These are phyloP conservation scores for Lottia gigantea DNA, from an alignment of 2,888 invertebrate genomes.

Conservation along the genomic window DNA sequence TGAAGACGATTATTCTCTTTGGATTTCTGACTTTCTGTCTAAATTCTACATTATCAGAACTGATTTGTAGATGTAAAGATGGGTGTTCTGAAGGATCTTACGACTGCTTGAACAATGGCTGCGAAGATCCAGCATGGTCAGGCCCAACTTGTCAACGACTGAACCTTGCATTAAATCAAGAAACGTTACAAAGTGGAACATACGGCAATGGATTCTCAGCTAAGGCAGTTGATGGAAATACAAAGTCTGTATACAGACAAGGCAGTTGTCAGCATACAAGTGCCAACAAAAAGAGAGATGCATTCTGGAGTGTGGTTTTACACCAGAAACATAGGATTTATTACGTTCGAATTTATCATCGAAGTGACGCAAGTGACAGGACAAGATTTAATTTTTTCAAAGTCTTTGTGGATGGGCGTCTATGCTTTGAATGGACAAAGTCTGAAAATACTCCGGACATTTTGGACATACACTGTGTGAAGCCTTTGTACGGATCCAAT, in stretches of 20 bases:
- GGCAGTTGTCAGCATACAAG: neutral
- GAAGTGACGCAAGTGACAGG: neutral
- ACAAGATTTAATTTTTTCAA: slow-evolving; percentile 10
- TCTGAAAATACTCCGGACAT: neutral
- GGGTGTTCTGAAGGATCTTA: neutral
- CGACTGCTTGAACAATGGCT: neutral
- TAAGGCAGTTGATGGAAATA: neutral
- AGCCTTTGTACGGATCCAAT: neutral
- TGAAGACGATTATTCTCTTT: too few relatives aligned
- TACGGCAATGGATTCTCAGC: neutral
- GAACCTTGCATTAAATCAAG: neutral
- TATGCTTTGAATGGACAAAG: neutral
- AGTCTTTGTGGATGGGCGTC: slow-evolving; percentile 10
- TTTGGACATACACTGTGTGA: neutral
- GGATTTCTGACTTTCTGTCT: too few relatives aligned
- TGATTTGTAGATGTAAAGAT: neutral
- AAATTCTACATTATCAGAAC: too few relatives aligned
- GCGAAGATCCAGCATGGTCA: neutral
- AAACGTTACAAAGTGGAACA: neutral
- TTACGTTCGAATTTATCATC: neutral
- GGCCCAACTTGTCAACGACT: neutral
- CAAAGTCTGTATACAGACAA: neutral
- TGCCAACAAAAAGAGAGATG: neutral
- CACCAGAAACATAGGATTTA: neutral
- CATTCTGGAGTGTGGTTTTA: neutral